Base-by-base conservation (phyloP, 2,888 invertebrate genomes). In the Pollenia labialis region DNA sequence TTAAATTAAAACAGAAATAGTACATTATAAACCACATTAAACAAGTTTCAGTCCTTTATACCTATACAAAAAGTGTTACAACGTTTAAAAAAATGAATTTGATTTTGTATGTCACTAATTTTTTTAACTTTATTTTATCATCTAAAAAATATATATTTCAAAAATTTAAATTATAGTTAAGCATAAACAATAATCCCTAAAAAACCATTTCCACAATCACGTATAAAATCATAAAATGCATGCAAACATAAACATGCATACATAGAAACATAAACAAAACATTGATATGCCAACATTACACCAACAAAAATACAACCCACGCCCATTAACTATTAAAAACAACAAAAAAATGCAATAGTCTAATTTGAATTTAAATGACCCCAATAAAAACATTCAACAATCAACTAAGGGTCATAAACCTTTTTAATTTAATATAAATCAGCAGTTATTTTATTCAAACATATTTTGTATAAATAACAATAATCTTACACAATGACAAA, bases 211-310 rank as follows among this genome's bases (percentile, higher is more conserved):
- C 32, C 32, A 32, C 32, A 32, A 32, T 32, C 32, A 32, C 3
- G 32, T 32, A 32, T 23, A 32, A 32, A 32, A 32, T 32, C 32
- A 32, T 32, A 32, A 32, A 32, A 32, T 32, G 6, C 32, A 32
- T 32, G 6, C 6, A 32, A 32, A 32, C 32, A 32, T 32, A 60
- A 18, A 52, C n/a, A 44, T n/a, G 1, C 46, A n/a, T 44, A 12
- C 42, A 71, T 64, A 64, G 54, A 66, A 75, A 85, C 46, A 79
- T 81, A 75, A 85, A 85, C 82, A 85, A 85, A 82, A 79, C 77
- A 81, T 68, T 74, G n/a, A 75, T 60, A 79, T 54, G 9, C 50
- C 64, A 68, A 76, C 80, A 71, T 72, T 74, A 74, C 54, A 75
- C 11, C 40, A 72, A 81, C 23, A 69, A 56, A 32, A 46, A 54